These are phyloP conservation scores for Zaprionus inermis DNA, from an alignment of 1,140 invertebrate species.

Conservation along the genomic window DNA sequence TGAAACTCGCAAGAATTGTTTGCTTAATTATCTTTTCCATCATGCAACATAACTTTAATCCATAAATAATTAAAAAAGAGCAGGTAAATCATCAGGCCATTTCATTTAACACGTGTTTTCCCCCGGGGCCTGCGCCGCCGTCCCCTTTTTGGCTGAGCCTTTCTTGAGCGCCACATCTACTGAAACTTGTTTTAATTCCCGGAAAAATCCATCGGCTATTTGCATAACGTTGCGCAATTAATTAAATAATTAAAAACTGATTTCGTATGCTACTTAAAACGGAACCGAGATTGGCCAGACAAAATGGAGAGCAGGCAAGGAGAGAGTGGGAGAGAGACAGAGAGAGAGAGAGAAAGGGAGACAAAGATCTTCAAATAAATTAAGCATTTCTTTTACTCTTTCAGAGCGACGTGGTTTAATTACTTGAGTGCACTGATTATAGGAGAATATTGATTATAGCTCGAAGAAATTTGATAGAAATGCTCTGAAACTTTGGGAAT, in stretches of 20 bases:
- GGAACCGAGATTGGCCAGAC: constrained; percentile 15
- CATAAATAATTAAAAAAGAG: constrained; percentile 14
- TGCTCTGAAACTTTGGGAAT: too few relatives aligned
- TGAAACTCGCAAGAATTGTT: neutral
- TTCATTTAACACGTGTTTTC: constrained; percentile 14
- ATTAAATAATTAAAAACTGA: constrained; percentile 70
- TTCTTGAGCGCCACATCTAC: constrained; percentile 11
- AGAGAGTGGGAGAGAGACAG: constrained; percentile 37
- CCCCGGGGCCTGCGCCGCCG: neutral
- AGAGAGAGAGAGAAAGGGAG: neutral
- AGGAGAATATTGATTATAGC: neutral
- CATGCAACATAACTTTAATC: constrained; percentile 7
- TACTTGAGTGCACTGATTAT: neutral
- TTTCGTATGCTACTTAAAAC: constrained; percentile 44
- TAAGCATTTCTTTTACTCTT: constrained; percentile 48
- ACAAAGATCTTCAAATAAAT: constrained; percentile 53
- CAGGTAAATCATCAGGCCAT: neutral
- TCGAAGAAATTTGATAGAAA: neutral
- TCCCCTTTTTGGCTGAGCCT: neutral
- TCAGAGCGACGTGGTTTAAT: neutral
- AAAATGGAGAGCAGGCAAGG: constrained; percentile 5
- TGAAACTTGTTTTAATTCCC: constrained; percentile 7
- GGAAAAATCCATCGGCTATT: constrained; percentile 37
- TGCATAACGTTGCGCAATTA: constrained; percentile 64
- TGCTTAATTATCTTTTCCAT: constrained; percentile 3